These are phyloP conservation scores for Rallus limicola DNA, from an alignment of 2,113 vertebrate species.

Conservation along the genomic window DNA sequence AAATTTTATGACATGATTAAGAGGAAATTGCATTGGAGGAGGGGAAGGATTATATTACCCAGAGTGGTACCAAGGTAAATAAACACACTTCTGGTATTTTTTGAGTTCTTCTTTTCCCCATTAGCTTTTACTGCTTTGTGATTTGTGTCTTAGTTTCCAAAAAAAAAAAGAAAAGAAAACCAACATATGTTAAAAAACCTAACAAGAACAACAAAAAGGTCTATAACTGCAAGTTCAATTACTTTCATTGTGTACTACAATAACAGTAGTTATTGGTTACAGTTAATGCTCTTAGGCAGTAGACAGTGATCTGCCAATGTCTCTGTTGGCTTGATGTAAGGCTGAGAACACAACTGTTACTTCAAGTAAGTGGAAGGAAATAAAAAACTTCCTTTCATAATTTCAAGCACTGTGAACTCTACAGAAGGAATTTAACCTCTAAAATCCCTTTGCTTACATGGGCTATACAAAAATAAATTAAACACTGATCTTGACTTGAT, in stretches of 20 bases:
- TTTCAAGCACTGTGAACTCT: background rate
- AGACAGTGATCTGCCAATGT: background rate
- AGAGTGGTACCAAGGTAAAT: background rate
- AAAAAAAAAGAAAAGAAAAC: background rate
- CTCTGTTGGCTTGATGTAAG: background rate
- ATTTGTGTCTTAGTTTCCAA: background rate
- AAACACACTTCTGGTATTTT: background rate
- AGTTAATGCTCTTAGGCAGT: background rate
- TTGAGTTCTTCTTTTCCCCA: too few species aligned
- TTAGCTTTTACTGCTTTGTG: background rate
- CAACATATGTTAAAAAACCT: fast-evolving
- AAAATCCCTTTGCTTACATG: background rate
- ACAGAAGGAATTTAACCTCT: background rate
- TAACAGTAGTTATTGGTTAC: background rate
- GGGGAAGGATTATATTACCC: background rate
- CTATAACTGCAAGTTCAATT: background rate
- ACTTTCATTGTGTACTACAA: background rate
- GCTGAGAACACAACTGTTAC: background rate
- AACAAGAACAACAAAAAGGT: background rate
- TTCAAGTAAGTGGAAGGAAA: background rate
- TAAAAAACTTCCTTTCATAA: background rate
- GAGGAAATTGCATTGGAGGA: background rate
- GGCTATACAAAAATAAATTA: background rate
- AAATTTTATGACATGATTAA: background rate
- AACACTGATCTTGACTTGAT: background rate